Evolutionary conservation across 2,113 vertebrate species (phyloP).

Genomic region (Cichladusa arquata): DNA sequence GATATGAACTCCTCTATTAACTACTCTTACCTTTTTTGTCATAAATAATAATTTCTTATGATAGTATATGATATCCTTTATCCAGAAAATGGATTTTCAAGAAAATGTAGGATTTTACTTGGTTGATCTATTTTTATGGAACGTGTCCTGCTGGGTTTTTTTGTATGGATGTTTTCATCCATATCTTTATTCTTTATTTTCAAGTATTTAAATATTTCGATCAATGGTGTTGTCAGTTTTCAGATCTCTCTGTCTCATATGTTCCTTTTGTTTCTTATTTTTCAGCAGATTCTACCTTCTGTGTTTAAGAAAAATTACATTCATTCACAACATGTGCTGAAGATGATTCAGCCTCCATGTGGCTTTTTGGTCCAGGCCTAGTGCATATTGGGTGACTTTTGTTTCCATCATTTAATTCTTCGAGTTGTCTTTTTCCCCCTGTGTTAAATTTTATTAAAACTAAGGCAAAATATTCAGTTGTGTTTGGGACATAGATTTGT

Average conservation of each 20-base stretch:
- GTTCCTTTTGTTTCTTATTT: not conserved
- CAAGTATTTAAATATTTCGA: not conserved
- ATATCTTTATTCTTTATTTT: not conserved
- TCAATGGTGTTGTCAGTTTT: not conserved
- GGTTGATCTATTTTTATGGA: not conserved
- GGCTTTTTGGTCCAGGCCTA: not conserved
- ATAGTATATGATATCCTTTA: not conserved
- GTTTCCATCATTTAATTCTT: not conserved
- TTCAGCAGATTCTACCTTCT: not conserved
- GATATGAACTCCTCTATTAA: not conserved
- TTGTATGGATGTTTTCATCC: not conserved
- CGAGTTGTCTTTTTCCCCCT: not conserved
- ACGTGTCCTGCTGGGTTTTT: rapidly evolving
- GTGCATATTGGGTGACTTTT: not conserved
- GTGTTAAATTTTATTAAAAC: not conserved
- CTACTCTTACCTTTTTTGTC: not conserved
- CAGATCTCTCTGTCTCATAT: not conserved
- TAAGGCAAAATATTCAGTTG: not conserved
- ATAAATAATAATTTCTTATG: not conserved
- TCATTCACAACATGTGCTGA: not conserved
- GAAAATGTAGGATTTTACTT: not conserved
- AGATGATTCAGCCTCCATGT: not conserved
- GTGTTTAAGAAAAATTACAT: not conserved
- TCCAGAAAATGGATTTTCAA: not conserved
- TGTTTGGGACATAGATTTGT: not conserved